Evolutionary conservation across 2,888 invertebrate species (phyloP).

Genomic region (Lamellibrachia satsuma): DNA sequence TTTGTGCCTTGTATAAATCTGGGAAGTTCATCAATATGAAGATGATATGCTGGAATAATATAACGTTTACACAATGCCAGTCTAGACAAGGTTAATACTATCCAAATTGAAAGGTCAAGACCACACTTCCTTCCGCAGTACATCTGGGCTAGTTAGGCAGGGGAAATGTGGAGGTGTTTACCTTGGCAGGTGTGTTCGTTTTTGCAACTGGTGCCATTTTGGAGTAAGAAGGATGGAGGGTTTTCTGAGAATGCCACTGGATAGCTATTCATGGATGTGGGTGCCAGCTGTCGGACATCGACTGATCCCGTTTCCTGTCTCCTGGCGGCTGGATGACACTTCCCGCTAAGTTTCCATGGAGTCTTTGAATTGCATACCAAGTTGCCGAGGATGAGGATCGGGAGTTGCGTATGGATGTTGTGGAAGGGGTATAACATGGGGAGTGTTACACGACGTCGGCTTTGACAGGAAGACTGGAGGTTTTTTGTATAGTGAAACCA

Average conservation of each 20-base stretch:
- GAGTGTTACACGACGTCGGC: not conserved
- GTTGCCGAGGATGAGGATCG: not conserved
- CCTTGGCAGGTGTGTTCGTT: conserved; percentile 9
- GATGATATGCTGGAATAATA: not conserved
- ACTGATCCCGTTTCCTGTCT: not conserved
- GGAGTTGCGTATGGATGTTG: not conserved
- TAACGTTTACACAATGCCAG: not conserved
- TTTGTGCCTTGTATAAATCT: not conserved
- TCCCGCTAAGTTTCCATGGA: not conserved
- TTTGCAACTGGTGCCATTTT: not conserved
- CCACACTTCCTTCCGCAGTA: not conserved
- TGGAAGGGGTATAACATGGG: not conserved
- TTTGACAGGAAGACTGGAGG: not conserved
- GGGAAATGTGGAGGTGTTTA: not conserved
- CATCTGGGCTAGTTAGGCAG: not conserved
- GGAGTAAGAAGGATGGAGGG: not conserved
- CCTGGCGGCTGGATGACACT: not conserved
- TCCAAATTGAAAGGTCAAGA: conserved; percentile 4
- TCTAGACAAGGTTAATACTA: not conserved
- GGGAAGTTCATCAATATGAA: not conserved
- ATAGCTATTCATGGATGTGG: conserved; percentile 13
- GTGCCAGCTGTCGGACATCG: not conserved
- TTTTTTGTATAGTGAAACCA: not conserved
- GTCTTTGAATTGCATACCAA: not conserved
- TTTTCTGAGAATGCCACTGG: not conserved